These are phyloP conservation scores for Leuctra nigra DNA, from an alignment of 2,888 invertebrate genomes.

Conservation along the genomic window DNA sequence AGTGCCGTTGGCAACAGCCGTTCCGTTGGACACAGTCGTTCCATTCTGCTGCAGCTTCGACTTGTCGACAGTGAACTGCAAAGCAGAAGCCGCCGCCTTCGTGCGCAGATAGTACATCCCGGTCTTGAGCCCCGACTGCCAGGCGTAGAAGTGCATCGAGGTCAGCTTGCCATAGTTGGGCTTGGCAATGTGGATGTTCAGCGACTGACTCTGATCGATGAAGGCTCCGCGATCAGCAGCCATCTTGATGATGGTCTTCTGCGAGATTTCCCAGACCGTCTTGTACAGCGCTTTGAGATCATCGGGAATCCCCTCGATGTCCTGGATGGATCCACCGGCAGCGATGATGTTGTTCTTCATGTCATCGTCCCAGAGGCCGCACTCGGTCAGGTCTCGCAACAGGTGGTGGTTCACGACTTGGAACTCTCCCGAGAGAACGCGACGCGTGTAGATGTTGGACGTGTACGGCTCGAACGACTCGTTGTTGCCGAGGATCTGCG, in stretches of 20 bases:
- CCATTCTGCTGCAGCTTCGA: slow-evolving; percentile 44
- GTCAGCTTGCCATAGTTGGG: slow-evolving; percentile 90
- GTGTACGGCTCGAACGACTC: slow-evolving; percentile 98
- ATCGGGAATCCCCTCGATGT: slow-evolving; percentile 75
- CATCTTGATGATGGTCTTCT: slow-evolving; percentile 90
- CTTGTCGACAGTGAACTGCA: slow-evolving; percentile 97
- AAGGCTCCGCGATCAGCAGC: slow-evolving; percentile 96
- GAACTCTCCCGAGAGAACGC: slow-evolving; percentile 94
- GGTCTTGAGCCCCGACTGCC: slow-evolving; percentile 87
- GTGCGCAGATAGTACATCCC: slow-evolving; percentile 99
- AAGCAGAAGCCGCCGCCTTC: slow-evolving; percentile 92
- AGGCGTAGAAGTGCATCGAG: slow-evolving; percentile 97
- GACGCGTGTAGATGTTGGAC: slow-evolving; percentile 89
- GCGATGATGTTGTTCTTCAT: slow-evolving; percentile 94
- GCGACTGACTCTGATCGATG: slow-evolving; percentile 97
- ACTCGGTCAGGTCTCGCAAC: slow-evolving; percentile 84
- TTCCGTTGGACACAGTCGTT: slow-evolving; percentile 23
- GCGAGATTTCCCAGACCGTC: slow-evolving; percentile 96
- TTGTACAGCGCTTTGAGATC: slow-evolving; percentile 84
- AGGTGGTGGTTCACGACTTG: slow-evolving; percentile 92
- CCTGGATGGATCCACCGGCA: slow-evolving; percentile 83
- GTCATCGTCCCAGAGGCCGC: slow-evolving; percentile 86
- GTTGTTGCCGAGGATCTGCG: slow-evolving; percentile 98
- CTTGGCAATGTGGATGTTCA: slow-evolving; percentile 95
- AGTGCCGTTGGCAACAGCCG: slow-evolving; percentile 1